A percentile compares a stretch with the other conserved stretches of the same genome.
phyloP scores from a whole-genome alignment of 2,113 vertebrate species.

The Pelusios castaneus region DNA sequence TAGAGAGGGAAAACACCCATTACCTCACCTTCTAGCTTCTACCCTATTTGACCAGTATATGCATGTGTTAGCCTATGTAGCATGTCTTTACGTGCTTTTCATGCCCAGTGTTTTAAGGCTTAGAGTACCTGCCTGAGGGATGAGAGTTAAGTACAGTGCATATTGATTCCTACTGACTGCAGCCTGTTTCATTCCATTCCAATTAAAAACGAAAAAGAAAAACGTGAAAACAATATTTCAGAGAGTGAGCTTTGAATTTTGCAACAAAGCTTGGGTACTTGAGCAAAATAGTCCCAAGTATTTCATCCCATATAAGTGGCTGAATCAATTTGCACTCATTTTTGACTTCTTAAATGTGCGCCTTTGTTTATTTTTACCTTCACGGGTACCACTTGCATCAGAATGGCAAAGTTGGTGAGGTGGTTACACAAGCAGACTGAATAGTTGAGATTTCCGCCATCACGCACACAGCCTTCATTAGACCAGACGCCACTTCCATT shows the following conservation, averaged over 20 bases:
- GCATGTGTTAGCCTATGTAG: background rate
- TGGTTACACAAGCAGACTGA: constrained; percentile 93
- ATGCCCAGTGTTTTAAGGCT: background rate
- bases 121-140: background rate
- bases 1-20: background rate
- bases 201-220: background rate
- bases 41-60: background rate
- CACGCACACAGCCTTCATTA: constrained; percentile 84
- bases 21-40: background rate
- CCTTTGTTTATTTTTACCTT: constrained; percentile 81
- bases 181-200: background rate
- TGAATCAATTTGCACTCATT: background rate
- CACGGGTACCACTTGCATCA: constrained; percentile 97
- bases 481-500: constrained; percentile 91
- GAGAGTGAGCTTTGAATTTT: background rate
- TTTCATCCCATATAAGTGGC: background rate
- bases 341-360: background rate
- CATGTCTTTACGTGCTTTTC: background rate
- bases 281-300: background rate
- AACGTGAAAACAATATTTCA: background rate
- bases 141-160: background rate
- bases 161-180: background rate
- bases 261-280: background rate
- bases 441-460: constrained; percentile 84
- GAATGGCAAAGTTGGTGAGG: constrained; percentile 97